Conservation (phyloP, 2,888 invertebrate genomes). For the Pocota personata region DNA sequence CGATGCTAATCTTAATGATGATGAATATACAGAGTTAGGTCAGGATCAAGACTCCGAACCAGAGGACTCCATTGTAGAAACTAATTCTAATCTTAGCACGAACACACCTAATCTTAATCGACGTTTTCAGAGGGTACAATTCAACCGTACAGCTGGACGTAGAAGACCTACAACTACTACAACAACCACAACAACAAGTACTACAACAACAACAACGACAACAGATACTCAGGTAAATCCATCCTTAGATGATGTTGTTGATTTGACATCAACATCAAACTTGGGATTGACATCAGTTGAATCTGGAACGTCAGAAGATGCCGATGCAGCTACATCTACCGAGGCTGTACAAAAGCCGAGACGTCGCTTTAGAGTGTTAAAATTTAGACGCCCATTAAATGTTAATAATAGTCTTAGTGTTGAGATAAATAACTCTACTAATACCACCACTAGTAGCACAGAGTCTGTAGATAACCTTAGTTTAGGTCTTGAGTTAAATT, state of each 20-base stretch:
- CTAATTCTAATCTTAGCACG: slow-evolving; percentile 57
- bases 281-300: slow-evolving; percentile 38
- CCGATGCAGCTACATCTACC: slow-evolving; percentile 40
- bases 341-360: slow-evolving; percentile 33
- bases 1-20: slow-evolving; percentile 62
- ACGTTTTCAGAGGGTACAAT: slow-evolving; percentile 82
- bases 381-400: slow-evolving; percentile 60
- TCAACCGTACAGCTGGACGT: slow-evolving; percentile 77
- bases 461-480: slow-evolving; percentile 70
- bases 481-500: slow-evolving; percentile 38
- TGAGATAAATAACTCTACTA: slow-evolving; percentile 66
- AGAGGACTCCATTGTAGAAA: slow-evolving; percentile 61
- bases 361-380: slow-evolving; percentile 66
- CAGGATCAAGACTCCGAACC: slow-evolving; percentile 56
- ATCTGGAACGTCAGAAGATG: slow-evolving; percentile 42
- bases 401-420: slow-evolving; percentile 63
- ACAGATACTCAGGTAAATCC: slow-evolving; percentile 48
- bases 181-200: slow-evolving; percentile 14
- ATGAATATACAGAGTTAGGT: slow-evolving; percentile 57
- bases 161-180: slow-evolving; percentile 50
- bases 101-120: slow-evolving; percentile 80
- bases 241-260: slow-evolving; percentile 37
- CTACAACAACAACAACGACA: slow-evolving; percentile 19
- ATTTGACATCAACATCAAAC: slow-evolving; percentile 34
- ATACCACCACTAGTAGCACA: slow-evolving; percentile 60